Conservation (phyloP, 1,140 invertebrate species). For the Drosophila subobscura region DNA sequence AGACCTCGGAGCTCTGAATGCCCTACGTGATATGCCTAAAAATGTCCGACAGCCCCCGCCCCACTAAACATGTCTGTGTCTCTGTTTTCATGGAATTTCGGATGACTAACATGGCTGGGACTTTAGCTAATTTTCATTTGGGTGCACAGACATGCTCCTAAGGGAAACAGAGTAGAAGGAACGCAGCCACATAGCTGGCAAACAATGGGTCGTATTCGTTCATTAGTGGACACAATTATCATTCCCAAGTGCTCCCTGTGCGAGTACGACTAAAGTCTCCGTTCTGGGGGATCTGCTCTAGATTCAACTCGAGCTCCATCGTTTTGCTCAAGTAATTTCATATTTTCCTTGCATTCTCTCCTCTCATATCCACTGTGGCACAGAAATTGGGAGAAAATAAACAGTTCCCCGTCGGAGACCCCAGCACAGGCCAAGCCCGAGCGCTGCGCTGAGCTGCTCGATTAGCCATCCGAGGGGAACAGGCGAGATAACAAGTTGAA, state of each 20-base stretch:
- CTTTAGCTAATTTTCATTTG: conserved; percentile 71
- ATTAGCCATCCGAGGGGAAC: conserved; percentile 63
- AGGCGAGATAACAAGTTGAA: conserved; percentile 71
- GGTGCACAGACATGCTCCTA: conserved; percentile 19
- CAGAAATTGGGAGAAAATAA: conserved; percentile 17
- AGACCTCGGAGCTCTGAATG: conserved; percentile 6
- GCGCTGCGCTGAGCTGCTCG: conserved; percentile 12
- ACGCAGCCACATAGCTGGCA: conserved; percentile 2
- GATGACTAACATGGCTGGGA: conserved; percentile 61
- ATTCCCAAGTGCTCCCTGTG: too few species aligned
- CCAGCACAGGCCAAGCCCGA: conserved; percentile 2
- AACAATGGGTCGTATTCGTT: conserved; percentile 11
- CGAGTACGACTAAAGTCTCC: too few species aligned
- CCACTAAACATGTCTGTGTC: conserved; percentile 1
- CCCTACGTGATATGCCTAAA: conserved; percentile 66
- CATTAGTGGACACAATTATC: background rate
- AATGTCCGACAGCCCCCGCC: conserved; percentile 33
- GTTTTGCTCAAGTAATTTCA: too few species aligned
- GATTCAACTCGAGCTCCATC: too few species aligned
- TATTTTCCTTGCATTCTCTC: background rate
- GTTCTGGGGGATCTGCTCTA: too few species aligned
- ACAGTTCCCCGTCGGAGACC: conserved; percentile 14
- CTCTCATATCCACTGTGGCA: conserved; percentile 22
- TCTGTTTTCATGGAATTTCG: conserved; percentile 58
- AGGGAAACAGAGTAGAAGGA: conserved; percentile 13